Conservation (phyloP, 2,888 invertebrate genomes). For the Drosophila niveifrons region DNA sequence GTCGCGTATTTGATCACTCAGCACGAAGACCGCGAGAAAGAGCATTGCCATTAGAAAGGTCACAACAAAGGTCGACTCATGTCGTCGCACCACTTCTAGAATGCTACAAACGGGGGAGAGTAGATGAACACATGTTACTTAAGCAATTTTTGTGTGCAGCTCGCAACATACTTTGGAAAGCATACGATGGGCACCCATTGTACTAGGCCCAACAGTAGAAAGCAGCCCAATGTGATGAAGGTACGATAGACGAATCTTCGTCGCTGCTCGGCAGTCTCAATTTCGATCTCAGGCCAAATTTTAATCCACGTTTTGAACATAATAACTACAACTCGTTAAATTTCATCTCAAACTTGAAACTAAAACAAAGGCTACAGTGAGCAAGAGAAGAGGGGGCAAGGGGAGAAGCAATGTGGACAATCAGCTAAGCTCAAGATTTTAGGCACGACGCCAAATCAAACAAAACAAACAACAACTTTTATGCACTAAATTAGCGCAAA, state of each 20-base stretch:
- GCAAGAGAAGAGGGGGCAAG: no score
- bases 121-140: background rate
- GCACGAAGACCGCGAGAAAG: slow-evolving; percentile 29
- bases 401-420: background rate
- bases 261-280: slow-evolving; percentile 37
- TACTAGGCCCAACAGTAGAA: slow-evolving; percentile 6
- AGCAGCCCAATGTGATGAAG: slow-evolving; percentile 12
- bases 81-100: background rate
- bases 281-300: slow-evolving; percentile 20
- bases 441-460: slow-evolving; percentile 5
- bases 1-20: slow-evolving; percentile 29
- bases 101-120: background rate
- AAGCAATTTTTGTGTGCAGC: background rate
- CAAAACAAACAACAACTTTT: slow-evolving; percentile 36
- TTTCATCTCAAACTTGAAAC: slow-evolving; percentile 13
- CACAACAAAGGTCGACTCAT: slow-evolving; percentile 43
- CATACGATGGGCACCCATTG: slow-evolving; percentile 45
- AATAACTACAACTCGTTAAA: slow-evolving; percentile 11
- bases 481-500: slow-evolving; percentile 35
- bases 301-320: slow-evolving; percentile 48
- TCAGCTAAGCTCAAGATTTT: background rate
- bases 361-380: background rate
- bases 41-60: slow-evolving; percentile 44
- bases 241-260: slow-evolving; percentile 21
- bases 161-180: slow-evolving; percentile 22